Evolutionary conservation across 2,113 vertebrate genomes (phyloP).

Genomic region (Xyliphius kryptos): DNA sequence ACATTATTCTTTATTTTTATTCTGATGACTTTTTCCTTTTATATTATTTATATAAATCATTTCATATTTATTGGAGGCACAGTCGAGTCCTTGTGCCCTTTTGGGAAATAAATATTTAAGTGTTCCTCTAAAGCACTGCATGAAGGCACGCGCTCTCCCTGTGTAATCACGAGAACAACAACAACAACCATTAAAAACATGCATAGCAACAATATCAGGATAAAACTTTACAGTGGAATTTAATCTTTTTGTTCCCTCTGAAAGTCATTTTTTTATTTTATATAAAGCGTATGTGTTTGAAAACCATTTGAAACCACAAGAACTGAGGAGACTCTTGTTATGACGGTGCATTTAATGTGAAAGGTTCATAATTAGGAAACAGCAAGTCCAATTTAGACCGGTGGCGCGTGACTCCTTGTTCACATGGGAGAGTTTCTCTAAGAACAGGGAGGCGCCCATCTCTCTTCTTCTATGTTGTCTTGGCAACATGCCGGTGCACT

Average conservation of each 20-base stretch:
- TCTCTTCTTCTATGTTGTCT: constrained; percentile 6
- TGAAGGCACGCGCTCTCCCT: neutral
- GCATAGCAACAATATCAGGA: constrained; percentile 17
- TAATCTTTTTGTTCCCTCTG: too few relatives aligned
- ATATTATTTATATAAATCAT: constrained; percentile 17
- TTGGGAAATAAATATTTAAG: constrained; percentile 23
- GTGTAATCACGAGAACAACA: neutral
- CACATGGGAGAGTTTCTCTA: neutral
- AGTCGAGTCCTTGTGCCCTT: neutral
- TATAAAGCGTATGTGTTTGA: too few relatives aligned
- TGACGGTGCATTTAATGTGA: too few relatives aligned
- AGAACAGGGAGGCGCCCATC: constrained; percentile 1
- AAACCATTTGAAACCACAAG: too few relatives aligned
- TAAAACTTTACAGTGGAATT: too few relatives aligned
- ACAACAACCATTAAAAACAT: neutral
- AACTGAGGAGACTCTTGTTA: too few relatives aligned
- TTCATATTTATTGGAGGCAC: constrained; percentile 9
- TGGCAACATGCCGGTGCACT: constrained; percentile 7
- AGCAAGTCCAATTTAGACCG: neutral
- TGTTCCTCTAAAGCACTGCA: neutral
- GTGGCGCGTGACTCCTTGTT: neutral
- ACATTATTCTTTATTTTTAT: too few relatives aligned
- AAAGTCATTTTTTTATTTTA: too few relatives aligned
- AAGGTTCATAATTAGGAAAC: constrained; percentile 8
- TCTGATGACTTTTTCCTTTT: too few relatives aligned